These are phyloP conservation scores for Channallabes apus DNA, from an alignment of 2,797 vertebrate species.

Conservation along the genomic window DNA sequence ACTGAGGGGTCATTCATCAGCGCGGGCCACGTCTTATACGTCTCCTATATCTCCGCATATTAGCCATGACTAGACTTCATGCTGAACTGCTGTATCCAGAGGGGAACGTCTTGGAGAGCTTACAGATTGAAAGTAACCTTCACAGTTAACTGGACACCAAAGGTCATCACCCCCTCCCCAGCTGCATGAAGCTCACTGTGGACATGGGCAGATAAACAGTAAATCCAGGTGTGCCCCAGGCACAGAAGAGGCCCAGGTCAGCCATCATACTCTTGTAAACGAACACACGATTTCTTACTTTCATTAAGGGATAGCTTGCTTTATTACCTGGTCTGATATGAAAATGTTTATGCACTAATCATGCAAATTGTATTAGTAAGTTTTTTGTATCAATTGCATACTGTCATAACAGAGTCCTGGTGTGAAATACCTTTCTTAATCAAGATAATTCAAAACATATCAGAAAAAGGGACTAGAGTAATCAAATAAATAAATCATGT, in stretches of 20 bases:
- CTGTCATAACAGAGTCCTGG: neutral
- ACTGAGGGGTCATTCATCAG: conserved; percentile 35
- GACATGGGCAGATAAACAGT: conserved; percentile 56
- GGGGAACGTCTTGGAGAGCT: conserved; percentile 71
- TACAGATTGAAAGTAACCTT: conserved; percentile 66
- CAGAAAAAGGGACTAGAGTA: neutral
- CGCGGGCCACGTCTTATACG: conserved; percentile 48
- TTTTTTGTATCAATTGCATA: neutral
- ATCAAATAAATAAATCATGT: neutral
- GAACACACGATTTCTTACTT: conserved; percentile 41
- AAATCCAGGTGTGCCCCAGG: conserved; percentile 66
- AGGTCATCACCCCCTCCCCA: conserved; percentile 62
- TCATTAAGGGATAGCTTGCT: conserved; percentile 30
- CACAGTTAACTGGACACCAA: conserved; percentile 65
- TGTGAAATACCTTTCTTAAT: neutral
- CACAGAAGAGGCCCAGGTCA: conserved; percentile 44
- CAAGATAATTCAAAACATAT: neutral
- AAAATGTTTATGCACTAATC: conserved; percentile 4
- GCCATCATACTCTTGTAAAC: conserved; percentile 34
- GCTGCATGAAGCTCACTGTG: conserved; percentile 53
- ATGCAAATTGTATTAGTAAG: neutral
- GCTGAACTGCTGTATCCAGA: conserved; percentile 57
- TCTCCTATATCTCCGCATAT: conserved; percentile 74
- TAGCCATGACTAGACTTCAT: conserved; percentile 65
- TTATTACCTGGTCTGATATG: neutral